Percentiles rank a stretch among this genome's conserved stretches.
Evolutionary conservation across 2,888 invertebrate species (phyloP).

Genomic region (Mythimna lalbum): DNA sequence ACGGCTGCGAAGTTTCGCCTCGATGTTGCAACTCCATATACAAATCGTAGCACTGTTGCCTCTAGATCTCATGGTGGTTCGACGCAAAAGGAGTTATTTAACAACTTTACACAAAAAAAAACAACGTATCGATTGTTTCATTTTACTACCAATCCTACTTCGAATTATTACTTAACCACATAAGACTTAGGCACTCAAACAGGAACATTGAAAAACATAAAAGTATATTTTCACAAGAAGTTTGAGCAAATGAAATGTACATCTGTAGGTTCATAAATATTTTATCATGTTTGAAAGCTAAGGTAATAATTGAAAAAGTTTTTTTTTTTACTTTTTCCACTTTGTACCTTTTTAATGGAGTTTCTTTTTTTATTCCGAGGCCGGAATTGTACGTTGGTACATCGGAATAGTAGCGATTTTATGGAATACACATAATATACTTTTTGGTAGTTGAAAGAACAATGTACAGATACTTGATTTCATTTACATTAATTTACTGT

Average conservation of each 20-base stretch:
- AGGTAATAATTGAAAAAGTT: slow-evolving; percentile 52
- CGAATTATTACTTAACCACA: neutral
- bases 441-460: neutral
- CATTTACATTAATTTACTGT: neutral
- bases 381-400: neutral
- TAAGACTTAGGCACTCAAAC: too few species aligned
- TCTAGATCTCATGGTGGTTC: too few species aligned
- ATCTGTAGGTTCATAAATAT: slow-evolving; percentile 50
- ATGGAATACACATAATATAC: too few species aligned
- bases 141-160: too few species aligned
- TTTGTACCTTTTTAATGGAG: slow-evolving; percentile 28
- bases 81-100: too few species aligned
- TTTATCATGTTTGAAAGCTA: slow-evolving; percentile 43
- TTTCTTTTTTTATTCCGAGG: slow-evolving; percentile 23
- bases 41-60: too few species aligned
- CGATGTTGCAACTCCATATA: too few species aligned
- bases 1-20: too few species aligned
- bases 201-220: slow-evolving; percentile 10
- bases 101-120: too few species aligned
- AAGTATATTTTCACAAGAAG: slow-evolving; percentile 17
- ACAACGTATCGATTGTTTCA: too few species aligned
- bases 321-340: slow-evolving; percentile 22
- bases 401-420: neutral
- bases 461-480: neutral
- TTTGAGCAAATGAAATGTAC: slow-evolving; percentile 33